Percentiles rank a stretch among this genome's conserved stretches.
These are phyloP conservation scores for Pseudonaja textilis DNA, from an alignment of 2,113 vertebrate genomes.

Conservation along the genomic window DNA sequence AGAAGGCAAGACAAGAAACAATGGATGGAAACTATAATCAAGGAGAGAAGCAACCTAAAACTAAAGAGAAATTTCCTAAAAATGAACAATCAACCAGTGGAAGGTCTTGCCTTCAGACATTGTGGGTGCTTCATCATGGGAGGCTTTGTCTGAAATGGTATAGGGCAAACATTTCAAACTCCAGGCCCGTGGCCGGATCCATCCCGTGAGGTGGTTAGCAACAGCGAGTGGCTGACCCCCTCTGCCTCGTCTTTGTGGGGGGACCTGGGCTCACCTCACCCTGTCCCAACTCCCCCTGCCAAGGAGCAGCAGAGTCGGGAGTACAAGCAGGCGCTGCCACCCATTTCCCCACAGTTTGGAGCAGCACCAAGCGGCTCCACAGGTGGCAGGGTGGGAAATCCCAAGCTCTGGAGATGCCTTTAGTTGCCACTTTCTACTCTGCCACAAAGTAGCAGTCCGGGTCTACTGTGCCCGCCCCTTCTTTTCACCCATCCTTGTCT, in stretches of 20 bases:
- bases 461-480: background rate
- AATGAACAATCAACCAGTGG: background rate
- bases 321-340: no score
- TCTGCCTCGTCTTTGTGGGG: no score
- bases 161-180: background rate
- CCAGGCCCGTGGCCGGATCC: no score
- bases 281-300: no score
- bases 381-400: background rate
- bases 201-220: no score
- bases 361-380: background rate
- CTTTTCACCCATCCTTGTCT: conserved; percentile 1
- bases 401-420: background rate
- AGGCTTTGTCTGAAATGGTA: background rate
- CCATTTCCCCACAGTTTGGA: no score
- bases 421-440: no score
- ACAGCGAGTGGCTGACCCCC: no score
- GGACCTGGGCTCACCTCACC: no score
- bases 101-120: background rate
- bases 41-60: background rate
- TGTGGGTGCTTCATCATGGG: background rate
- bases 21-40: background rate
- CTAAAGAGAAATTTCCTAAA: background rate
- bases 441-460: background rate
- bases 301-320: no score
- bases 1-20: background rate